Conservation (phyloP, 2,888 invertebrate species). For the Nemotelus pantherinus region DNA sequence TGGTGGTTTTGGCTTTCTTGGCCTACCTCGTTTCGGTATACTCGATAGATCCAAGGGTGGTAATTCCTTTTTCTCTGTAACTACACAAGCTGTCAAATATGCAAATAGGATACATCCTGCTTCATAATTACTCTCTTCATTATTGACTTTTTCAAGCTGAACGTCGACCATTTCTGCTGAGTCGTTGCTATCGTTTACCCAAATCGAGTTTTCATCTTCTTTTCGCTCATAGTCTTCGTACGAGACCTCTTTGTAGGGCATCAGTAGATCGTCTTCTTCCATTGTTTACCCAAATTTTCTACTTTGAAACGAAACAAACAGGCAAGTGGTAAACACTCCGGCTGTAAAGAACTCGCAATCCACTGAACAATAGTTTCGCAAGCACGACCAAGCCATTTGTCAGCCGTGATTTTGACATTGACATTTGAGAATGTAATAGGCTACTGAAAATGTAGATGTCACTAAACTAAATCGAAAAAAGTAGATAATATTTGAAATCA, state of each 20-base stretch:
- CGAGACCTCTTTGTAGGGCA: constrained; percentile 34
- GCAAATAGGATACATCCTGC: background rate
- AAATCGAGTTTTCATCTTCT: background rate
- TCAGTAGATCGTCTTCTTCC: constrained; percentile 37
- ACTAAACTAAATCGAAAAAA: too few species aligned
- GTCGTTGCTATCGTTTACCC: background rate
- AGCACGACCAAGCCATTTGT: background rate
- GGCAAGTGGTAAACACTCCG: background rate
- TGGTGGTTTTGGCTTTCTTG: constrained; percentile 7
- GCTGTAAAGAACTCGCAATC: constrained; percentile 1
- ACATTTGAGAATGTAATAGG: background rate
- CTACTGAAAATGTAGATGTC: too few species aligned
- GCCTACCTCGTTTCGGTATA: constrained; percentile 6
- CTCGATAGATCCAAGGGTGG: background rate
- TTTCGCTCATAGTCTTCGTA: constrained; percentile 23
- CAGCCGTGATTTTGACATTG: background rate
- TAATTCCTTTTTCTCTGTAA: background rate
- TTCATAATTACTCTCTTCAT: background rate
- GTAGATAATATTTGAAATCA: too few species aligned
- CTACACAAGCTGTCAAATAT: background rate
- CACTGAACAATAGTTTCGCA: constrained; percentile 1
- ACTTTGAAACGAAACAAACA: background rate
- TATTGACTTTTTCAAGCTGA: background rate
- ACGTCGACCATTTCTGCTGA: background rate
- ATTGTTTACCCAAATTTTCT: constrained; percentile 26